A percentile compares a stretch with the other conserved stretches of the same genome.
Evolutionary conservation across 2,113 vertebrate species (phyloP).

Genomic region (Triplophysa siluroides): DNA sequence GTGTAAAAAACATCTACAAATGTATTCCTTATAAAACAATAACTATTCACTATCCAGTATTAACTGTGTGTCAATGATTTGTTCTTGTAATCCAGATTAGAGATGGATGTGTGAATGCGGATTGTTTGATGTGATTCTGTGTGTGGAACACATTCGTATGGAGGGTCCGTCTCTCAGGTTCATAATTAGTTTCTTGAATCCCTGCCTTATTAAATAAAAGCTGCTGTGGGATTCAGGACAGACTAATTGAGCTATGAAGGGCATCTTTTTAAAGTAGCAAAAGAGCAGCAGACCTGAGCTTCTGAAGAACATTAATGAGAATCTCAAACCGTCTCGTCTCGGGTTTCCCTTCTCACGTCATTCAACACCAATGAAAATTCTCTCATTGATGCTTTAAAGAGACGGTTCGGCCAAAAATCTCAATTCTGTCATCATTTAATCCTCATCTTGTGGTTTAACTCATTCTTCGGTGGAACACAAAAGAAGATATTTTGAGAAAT

Average conservation of each 20-base stretch:
- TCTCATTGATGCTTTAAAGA: not conserved
- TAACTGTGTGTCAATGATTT: conserved; percentile 1
- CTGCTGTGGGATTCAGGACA: conserved; percentile 48
- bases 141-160: not conserved
- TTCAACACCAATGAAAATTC: not conserved
- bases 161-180: conserved; percentile 27
- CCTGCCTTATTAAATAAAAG: conserved; percentile 46
- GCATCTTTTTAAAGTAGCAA: conserved; percentile 41
- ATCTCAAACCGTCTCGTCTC: conserved; percentile 28
- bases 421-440: too few species aligned
- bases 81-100: conserved; percentile 18
- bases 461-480: too few species aligned
- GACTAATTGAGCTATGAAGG: conserved; percentile 51
- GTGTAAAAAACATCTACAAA: too few species aligned
- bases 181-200: conserved; percentile 51
- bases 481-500: too few species aligned
- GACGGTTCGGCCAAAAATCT: too few species aligned
- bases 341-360: conserved; percentile 12
- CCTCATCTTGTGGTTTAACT: too few species aligned
- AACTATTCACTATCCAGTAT: conserved; percentile 7
- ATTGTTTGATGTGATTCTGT: not conserved
- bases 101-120: not conserved
- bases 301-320: conserved; percentile 26
- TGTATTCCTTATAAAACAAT: not conserved
- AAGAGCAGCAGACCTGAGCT: conserved; percentile 29